Percentiles rank a stretch among this genome's conserved stretches.
phyloP scores from a whole-genome alignment of 92 coral and sea anemone species.

The Muricea muricata region DNA sequence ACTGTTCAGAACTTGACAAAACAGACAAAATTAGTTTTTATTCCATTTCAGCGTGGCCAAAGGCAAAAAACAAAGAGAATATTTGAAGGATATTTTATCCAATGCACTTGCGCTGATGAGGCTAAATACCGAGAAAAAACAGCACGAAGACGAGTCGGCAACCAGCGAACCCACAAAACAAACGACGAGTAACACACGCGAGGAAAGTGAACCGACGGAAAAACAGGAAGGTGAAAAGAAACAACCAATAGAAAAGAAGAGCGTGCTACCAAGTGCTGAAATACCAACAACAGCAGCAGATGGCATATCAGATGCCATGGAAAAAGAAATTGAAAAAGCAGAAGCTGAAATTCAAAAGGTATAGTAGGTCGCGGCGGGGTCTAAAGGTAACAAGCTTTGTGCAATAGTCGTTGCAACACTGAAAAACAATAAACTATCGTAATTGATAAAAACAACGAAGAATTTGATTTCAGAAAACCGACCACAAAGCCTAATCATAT shows the following conservation, averaged over 20 bases:
- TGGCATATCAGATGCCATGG: neutral
- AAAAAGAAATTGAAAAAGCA: conserved; percentile 5
- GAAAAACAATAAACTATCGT: neutral
- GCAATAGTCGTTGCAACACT: too few relatives aligned
- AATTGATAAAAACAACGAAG: too few relatives aligned
- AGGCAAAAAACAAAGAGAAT: neutral
- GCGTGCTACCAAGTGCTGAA: neutral
- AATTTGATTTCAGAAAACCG: too few relatives aligned
- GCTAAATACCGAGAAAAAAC: neutral
- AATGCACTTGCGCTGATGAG: neutral
- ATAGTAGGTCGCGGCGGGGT: too few relatives aligned
- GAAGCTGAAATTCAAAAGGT: conserved; percentile 19
- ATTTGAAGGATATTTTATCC: neutral
- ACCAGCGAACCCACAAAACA: neutral
- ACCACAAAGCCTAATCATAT: too few relatives aligned
- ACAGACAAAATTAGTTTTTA: too few relatives aligned
- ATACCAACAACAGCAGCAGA: neutral
- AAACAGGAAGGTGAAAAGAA: neutral
- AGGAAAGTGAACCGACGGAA: neutral
- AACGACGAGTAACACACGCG: neutral
- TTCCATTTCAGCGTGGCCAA: neutral
- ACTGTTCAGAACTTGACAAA: too few relatives aligned
- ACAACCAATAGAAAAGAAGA: neutral
- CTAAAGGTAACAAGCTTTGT: too few relatives aligned
- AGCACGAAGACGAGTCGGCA: neutral